Conservation (phyloP, 1,140 invertebrate genomes). For the Drosophila murphyi region DNA sequence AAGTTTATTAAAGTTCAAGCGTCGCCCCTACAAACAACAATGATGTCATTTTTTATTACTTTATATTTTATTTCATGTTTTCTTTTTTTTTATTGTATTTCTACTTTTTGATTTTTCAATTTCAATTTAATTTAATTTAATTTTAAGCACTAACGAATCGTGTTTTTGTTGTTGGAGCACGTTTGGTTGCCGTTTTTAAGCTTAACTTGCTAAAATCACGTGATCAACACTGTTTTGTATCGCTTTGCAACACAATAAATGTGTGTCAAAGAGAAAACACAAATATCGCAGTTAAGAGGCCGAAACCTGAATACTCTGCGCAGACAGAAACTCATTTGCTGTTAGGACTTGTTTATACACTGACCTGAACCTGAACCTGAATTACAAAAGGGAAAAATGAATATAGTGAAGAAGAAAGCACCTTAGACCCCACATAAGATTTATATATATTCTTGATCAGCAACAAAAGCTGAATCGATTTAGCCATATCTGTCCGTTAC, state of each 20-base stretch:
- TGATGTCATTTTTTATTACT: slow-evolving; percentile 63
- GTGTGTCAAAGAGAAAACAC: slow-evolving; percentile 24
- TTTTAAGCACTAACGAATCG: slow-evolving; percentile 13
- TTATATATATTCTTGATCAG: no score
- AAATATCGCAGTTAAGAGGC: neutral
- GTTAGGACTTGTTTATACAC: no score
- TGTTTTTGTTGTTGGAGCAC: slow-evolving; percentile 31
- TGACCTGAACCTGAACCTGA: no score
- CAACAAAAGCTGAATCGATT: no score
- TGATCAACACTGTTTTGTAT: slow-evolving; percentile 26
- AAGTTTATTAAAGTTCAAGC: slow-evolving; percentile 78
- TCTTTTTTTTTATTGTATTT: slow-evolving; percentile 27
- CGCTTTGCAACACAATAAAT: slow-evolving; percentile 13
- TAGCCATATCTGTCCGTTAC: no score
- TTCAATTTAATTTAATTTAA: slow-evolving; percentile 13
- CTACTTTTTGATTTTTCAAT: slow-evolving; percentile 11
- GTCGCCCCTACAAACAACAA: slow-evolving; percentile 41
- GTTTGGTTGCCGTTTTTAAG: slow-evolving; percentile 12
- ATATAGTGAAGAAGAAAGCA: no score
- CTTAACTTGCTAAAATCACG: slow-evolving; percentile 24
- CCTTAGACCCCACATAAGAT: no score
- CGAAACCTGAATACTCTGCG: slow-evolving; percentile 10
- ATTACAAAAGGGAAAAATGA: no score
- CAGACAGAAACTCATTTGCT: no score
- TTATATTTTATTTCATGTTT: neutral